These are phyloP conservation scores for Pristionchus japonicus DNA, from an alignment of 2,888 invertebrate species.

Conservation along the genomic window DNA sequence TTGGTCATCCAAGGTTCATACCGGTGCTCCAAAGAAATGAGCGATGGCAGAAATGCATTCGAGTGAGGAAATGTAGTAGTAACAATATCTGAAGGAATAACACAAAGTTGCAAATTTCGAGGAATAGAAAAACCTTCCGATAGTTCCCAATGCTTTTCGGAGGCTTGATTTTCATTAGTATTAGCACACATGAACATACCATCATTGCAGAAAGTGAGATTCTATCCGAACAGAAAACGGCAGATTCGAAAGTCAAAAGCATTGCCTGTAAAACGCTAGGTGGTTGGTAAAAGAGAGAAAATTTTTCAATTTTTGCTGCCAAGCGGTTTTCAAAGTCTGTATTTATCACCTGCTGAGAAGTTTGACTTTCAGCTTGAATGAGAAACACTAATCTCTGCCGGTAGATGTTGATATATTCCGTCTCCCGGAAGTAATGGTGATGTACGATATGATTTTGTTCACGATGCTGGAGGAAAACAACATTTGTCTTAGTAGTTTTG, in stretches of 20 bases:
- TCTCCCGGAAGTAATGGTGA: too few relatives aligned
- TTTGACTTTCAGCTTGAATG: too few relatives aligned
- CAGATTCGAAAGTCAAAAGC: neutral
- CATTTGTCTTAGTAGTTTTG: too few relatives aligned
- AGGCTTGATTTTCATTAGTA: neutral
- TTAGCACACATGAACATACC: neutral
- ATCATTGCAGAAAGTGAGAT: neutral
- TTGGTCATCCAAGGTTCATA: neutral
- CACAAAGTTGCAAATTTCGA: neutral
- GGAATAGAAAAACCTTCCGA: neutral
- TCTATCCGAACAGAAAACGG: neutral
- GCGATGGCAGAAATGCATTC: neutral
- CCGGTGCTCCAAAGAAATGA: neutral
- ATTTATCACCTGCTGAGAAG: too few relatives aligned
- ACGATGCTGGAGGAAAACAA: too few relatives aligned
- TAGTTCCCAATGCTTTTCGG: neutral
- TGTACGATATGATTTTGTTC: too few relatives aligned
- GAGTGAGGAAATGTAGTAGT: neutral
- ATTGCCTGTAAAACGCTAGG: too few relatives aligned
- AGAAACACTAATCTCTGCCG: too few relatives aligned
- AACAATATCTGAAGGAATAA: neutral
- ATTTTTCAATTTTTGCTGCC: too few relatives aligned
- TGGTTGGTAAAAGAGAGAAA: too few relatives aligned
- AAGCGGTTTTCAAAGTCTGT: too few relatives aligned
- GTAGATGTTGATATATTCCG: too few relatives aligned